Evolutionary conservation across 2,888 invertebrate genomes (phyloP), one percentile per base, ranked within the genome.

Genomic region (Lumbricus terrestris): DNA sequence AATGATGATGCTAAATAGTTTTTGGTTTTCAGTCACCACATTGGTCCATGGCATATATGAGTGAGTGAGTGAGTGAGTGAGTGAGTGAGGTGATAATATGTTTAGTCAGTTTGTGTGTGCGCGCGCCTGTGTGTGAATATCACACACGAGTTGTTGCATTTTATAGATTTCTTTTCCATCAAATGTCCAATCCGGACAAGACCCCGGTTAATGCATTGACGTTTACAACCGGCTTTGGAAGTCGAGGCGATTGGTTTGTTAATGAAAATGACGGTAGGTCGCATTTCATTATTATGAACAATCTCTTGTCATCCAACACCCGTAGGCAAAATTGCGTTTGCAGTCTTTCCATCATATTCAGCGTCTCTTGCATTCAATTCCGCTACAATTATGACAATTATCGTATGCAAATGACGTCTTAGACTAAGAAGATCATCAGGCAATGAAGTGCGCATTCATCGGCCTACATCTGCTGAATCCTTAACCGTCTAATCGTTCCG

Each of bases 141-240:
- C 47, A 47, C 47, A 4, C 3, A 47, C 47, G 47, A 16, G 47
- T 69, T 69, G 6, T 69, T 69, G 69, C n/a, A n/a, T 69, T 69
- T 29, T 69, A 29, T 42, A 88, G 88, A 18, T 88, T 88, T 89
- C 37, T 89, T 20, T 89, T 34, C 15, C 29, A 69, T 33, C 35
- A 89, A 54, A 40, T 89, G 54, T 23, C 38, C 37, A 34, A 85
- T 35, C 85, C 85, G 23, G 85, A 85, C 4, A 35, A 85, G 85
- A 85, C 85, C 40, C 40, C 90, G 13, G 38, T 90, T 82, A 54
- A 42, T 40, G 54, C 82, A 8, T 20, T 90, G 69, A 47, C 89
- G 37, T 33, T 90, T 29, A 88, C 89, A 34, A 89, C 89, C n/a
- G 90, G 90, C 35, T 90, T 15, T 54, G 90, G 90, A 38, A 47